Base-by-base conservation (phyloP, 2,797 vertebrate species). In the Urosaurus nigricauda region DNA sequence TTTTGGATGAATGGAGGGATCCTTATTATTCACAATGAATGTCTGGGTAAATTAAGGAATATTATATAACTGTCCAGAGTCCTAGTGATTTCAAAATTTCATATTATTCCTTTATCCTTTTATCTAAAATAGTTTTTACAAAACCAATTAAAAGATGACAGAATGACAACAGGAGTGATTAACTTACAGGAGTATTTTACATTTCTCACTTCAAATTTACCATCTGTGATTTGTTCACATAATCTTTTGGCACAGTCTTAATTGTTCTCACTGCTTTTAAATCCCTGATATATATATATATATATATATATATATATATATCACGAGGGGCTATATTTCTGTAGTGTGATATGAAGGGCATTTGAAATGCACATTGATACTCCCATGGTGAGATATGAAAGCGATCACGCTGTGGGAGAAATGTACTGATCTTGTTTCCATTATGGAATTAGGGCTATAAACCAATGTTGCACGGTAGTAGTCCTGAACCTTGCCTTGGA, bases 371-470 rank as follows among this genome's bases (percentile, higher is more conserved):
- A 88, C 90, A 77, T n/a, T 56, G 65, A 32, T 56, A 75, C 43
- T 71, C 83, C 56, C 78, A 75, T 0, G n/a, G 0, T 79, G 13
- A 78, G 84, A 81, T 86, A 12, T 70, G 80, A n/a, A 84, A 58
- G 43, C 79, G 89, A 85, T 93, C 95, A 92, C 83, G 87, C 90
- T 82, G 21, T 2, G 2, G 77, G 60, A 94, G 78, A 91, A 93
- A 91, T 96, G 92, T 82, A 87, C 88, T 89, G 89, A 94, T 88
- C 91, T 77, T 74, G 88, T 95, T 94, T 93, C 93, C 94, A 92
- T 95, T 88, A 89, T 56, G 83, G 60, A 83, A 82, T 75, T 60
- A 77, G 89, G 88, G 77, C 85, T 89, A 81, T 95, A 94, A 95
- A 93, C 96, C 91, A 94, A 80, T 60, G 24, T 16, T 79, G 37